A percentile compares a stretch with the other conserved stretches of the same genome.
phyloP scores from a whole-genome alignment of 2,888 invertebrate species.

The Andrena flavipes region DNA sequence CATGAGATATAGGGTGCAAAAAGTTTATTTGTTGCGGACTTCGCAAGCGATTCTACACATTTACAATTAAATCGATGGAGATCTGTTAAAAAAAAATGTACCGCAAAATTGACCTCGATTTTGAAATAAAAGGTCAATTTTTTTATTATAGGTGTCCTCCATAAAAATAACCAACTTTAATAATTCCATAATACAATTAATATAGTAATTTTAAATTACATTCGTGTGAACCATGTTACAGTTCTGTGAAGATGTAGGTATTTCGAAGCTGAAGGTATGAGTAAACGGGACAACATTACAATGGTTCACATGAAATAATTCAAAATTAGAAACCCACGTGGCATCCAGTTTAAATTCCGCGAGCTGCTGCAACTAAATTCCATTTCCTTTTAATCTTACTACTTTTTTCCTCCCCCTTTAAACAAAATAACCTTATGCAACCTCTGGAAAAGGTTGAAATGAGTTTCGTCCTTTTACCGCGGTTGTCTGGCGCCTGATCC shows the following conservation, averaged over 20 bases:
- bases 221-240: no score
- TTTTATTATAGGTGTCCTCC: no score
- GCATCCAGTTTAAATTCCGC: background rate
- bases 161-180: no score
- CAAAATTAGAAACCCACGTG: background rate
- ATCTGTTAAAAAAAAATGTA: no score
- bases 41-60: no score
- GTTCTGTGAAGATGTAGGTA: no score
- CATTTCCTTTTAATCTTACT: slow-evolving; percentile 1
- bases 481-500: background rate
- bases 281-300: background rate
- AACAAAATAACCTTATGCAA: slow-evolving; percentile 17
- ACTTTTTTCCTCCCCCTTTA: background rate
- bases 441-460: slow-evolving; percentile 12
- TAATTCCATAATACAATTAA: no score
- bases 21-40: background rate
- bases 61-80: no score
- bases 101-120: no score
- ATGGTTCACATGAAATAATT: background rate
- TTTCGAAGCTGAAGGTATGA: background rate
- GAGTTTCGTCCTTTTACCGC: slow-evolving; percentile 26
- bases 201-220: no score
- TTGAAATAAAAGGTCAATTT: no score
- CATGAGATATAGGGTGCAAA: no score
- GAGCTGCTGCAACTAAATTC: slow-evolving; percentile 9